Evolutionary conservation across 1,140 invertebrate genomes (phyloP).

Genomic region (Eupristina koningsbergeri): DNA sequence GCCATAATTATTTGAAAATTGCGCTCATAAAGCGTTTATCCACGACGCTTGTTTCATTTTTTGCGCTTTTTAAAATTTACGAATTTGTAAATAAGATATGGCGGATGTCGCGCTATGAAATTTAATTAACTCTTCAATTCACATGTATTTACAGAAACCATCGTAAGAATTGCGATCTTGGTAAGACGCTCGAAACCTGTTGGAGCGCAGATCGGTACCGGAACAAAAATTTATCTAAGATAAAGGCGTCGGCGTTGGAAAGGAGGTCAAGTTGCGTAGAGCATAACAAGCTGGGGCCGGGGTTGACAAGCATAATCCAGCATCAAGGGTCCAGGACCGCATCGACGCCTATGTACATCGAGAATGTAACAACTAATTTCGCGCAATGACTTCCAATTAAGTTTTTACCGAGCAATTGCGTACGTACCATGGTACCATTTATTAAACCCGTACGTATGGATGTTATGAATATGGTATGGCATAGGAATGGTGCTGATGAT

Average conservation of each 20-base stretch:
- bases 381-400: slow-evolving; percentile 64
- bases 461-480: slow-evolving; percentile 25
- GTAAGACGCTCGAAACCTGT: too few species aligned
- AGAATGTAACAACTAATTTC: slow-evolving; percentile 57
- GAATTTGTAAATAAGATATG: too few species aligned
- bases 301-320: background rate
- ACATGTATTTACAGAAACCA: too few species aligned
- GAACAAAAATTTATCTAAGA: background rate
- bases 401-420: slow-evolving; percentile 56
- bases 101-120: too few species aligned
- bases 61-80: too few species aligned
- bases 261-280: background rate
- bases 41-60: too few species aligned
- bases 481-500: background rate
- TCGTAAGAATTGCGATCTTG: too few species aligned
- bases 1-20: background rate
- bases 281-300: background rate
- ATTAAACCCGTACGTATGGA: slow-evolving; percentile 49
- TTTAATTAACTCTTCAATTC: too few species aligned
- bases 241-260: background rate
- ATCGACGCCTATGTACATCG: background rate
- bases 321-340: too few species aligned
- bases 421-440: slow-evolving; percentile 55
- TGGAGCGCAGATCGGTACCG: too few species aligned
- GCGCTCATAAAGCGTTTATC: too few species aligned